Evolutionary conservation across 2,797 vertebrate species (phyloP).

Genomic region (Parotocinclus haroldoi): DNA sequence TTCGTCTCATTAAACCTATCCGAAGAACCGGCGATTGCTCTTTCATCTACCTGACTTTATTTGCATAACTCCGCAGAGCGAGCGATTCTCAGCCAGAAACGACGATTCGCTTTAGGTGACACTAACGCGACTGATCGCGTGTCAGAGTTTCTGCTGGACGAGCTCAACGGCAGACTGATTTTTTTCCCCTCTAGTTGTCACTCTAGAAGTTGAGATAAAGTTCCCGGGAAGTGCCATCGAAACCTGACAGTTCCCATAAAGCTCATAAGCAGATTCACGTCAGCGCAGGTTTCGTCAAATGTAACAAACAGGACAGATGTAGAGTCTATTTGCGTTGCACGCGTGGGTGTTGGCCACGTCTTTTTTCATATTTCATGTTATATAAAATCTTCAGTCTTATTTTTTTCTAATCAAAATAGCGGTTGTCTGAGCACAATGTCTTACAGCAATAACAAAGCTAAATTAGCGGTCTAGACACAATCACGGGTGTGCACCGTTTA

Average conservation of each 20-base stretch:
- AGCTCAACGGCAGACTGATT: background rate
- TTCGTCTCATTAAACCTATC: slow-evolving; percentile 27
- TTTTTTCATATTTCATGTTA: no score
- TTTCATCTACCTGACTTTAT: slow-evolving; percentile 25
- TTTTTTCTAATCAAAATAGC: slow-evolving; percentile 32
- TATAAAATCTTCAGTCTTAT: slow-evolving; percentile 21
- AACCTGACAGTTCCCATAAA: slow-evolving; percentile 43
- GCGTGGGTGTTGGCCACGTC: slow-evolving; percentile 1
- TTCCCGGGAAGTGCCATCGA: slow-evolving; percentile 27
- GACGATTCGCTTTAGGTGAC: background rate
- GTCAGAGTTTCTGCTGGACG: background rate
- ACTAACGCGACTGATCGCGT: background rate
- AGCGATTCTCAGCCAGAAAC: background rate
- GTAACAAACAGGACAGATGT: slow-evolving; percentile 32
- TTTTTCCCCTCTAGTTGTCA: background rate
- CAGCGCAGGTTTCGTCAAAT: slow-evolving; percentile 32
- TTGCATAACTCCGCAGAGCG: background rate
- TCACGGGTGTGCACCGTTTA: no score
- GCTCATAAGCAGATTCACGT: slow-evolving; percentile 34
- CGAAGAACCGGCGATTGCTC: slow-evolving; percentile 1
- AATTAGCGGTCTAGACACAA: slow-evolving; percentile 3
- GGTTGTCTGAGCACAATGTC: no score
- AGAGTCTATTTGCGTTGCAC: slow-evolving; percentile 6
- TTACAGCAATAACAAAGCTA: background rate
- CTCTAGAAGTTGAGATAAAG: no score